Conservation (phyloP, 2,797 vertebrate species). For the Sternotherus odoratus region DNA sequence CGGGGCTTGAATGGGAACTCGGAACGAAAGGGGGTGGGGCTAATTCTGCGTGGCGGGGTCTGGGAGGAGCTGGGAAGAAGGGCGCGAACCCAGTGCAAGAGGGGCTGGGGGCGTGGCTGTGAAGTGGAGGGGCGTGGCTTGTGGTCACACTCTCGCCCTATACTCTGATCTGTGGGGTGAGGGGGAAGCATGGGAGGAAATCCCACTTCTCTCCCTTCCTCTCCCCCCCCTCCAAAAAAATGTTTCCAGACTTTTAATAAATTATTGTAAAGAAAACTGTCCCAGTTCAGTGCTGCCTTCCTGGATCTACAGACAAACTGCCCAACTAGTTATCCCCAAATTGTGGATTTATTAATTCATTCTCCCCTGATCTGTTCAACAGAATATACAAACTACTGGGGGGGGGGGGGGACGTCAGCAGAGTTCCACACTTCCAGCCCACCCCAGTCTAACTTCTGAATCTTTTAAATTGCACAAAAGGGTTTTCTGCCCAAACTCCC, state of each 20-base stretch:
- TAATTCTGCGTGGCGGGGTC: not conserved
- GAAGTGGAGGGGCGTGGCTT: fast-evolving
- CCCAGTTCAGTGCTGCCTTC: fast-evolving
- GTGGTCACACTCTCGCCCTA: not conserved
- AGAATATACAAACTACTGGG: no score
- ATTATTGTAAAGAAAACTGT: no score
- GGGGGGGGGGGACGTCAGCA: no score
- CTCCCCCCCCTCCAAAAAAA: no score
- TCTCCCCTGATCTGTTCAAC: no score
- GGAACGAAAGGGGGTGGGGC: fast-evolving
- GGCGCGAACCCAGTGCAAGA: fast-evolving
- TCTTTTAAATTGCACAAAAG: not conserved
- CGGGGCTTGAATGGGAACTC: not conserved
- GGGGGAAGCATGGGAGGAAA: no score
- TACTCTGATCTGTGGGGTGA: no score
- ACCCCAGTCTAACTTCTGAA: not conserved
- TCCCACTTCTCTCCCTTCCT: no score
- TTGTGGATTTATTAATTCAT: no score
- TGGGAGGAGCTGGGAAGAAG: not conserved
- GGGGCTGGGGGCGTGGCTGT: fast-evolving
- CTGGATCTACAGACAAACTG: fast-evolving
- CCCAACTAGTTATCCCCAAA: fast-evolving
- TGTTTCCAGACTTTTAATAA: no score
- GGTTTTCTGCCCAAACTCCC: not conserved
- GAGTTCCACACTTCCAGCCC: no score